phyloP scores from a whole-genome alignment of 2,888 invertebrate species.

The Drosophila fungiperda region DNA sequence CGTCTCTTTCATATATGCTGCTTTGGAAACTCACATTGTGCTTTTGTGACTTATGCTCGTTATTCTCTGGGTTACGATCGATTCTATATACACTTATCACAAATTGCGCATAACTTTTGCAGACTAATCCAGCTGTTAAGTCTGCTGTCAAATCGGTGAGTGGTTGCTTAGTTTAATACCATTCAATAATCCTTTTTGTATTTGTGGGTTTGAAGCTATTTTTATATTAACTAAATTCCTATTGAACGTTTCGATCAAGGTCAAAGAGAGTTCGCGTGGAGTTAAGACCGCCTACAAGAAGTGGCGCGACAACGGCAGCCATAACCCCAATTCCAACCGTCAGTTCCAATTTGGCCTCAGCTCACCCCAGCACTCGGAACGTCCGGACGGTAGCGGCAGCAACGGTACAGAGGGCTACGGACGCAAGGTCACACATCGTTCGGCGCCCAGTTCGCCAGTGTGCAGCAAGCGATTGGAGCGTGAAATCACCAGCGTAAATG shows the following conservation, averaged over 20 bases:
- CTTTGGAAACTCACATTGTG: slow-evolving; percentile 71
- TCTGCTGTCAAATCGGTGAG: slow-evolving; percentile 97
- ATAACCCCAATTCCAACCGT: slow-evolving; percentile 60
- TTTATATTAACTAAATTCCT: not conserved
- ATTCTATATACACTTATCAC: slow-evolving; percentile 34
- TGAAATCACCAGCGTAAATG: slow-evolving; percentile 39
- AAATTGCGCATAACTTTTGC: slow-evolving; percentile 85
- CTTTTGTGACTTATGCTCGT: slow-evolving; percentile 61
- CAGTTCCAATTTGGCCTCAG: slow-evolving; percentile 82
- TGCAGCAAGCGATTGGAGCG: slow-evolving; percentile 85
- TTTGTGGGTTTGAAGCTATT: not conserved
- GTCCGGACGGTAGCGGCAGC: slow-evolving; percentile 78
- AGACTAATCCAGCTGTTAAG: slow-evolving; percentile 97
- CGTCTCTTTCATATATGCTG: slow-evolving; percentile 66
- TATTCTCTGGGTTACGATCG: slow-evolving; percentile 34
- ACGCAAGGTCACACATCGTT: slow-evolving; percentile 82
- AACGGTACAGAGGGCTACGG: slow-evolving; percentile 40
- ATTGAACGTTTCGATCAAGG: slow-evolving; percentile 84
- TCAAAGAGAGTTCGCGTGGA: slow-evolving; percentile 90
- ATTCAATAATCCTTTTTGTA: not conserved
- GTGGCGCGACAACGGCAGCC: slow-evolving; percentile 85
- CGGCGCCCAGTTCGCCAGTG: slow-evolving; percentile 89
- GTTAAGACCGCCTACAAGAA: slow-evolving; percentile 92
- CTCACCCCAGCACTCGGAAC: slow-evolving; percentile 82
- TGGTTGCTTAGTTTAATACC: slow-evolving; percentile 77